Evolutionary conservation across 2,888 invertebrate species (phyloP), one percentile per base, ranked within the genome.

Genomic region (Folsomia manolachei): DNA sequence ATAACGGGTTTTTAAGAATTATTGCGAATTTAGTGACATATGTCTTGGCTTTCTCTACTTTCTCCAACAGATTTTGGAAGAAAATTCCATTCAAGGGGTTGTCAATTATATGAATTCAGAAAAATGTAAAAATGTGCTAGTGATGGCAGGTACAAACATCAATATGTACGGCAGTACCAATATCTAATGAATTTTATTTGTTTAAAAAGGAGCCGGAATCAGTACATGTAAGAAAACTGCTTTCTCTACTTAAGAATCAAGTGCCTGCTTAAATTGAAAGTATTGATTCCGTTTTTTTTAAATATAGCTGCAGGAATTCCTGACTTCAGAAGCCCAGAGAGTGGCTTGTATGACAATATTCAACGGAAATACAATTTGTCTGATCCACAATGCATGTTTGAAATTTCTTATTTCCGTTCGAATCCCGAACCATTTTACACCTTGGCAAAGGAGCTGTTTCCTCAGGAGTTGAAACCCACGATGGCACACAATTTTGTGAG

Each of bases 231-330:
- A 9, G 14, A 71, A 68, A 56, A n/a, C 51, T 39, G 25, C 23
- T 27, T 39, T 51, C 9, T 63, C 23, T 27, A 56, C 19, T 86
- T 86, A n/a, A n/a, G n/a, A n/a, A n/a, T n/a, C n/a, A n/a, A n/a
- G n/a, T n/a, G n/a, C n/a, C n/a, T n/a, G n/a, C 26, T 86, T 86
- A 7, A 85, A 51, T 51, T 51, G 9, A 11, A 9, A 18, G 9
- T 18, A 87, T 68, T 23, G 9, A 14, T 26, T n/a, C 4, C 11
- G 24, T 24, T 19, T 21, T 63, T 63, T 63, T 25, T 87, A n/a
- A n/a, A n/a, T n/a, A 72, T 83, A 94, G 94, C 94, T 82, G 95
- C 95, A 70, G 97, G 97, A 51, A 97, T 97, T 80, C 97, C 97
- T 23, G 97, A 97, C 83, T 97, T 97, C 83, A 89, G 97, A 24